Evolutionary conservation across 1,140 invertebrate genomes (phyloP).

Genomic region (Drosophila teissieri): DNA sequence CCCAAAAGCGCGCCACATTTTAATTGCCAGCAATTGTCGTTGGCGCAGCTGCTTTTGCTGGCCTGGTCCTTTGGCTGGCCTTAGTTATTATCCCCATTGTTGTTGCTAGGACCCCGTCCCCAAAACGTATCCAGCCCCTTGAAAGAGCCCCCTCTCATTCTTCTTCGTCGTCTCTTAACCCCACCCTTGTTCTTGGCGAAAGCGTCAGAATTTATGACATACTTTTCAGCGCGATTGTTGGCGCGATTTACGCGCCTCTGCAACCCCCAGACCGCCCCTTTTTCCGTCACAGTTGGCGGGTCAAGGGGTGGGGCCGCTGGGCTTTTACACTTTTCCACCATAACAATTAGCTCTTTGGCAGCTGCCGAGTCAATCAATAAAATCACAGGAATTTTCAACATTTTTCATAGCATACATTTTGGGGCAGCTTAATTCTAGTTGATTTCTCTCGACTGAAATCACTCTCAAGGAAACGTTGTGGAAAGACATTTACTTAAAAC

Average conservation of each 20-base stretch:
- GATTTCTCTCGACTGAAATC: not conserved
- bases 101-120: slow-evolving; percentile 10
- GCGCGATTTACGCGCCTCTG: slow-evolving; percentile 74
- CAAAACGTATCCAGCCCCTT: no score
- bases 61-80: slow-evolving; percentile 31
- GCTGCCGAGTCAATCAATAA: slow-evolving; percentile 52
- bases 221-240: slow-evolving; percentile 78
- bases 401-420: slow-evolving; percentile 17
- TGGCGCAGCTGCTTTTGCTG: slow-evolving; percentile 65
- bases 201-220: slow-evolving; percentile 81
- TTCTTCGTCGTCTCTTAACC: not conserved
- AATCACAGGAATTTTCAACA: slow-evolving; percentile 26
- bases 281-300: slow-evolving; percentile 28
- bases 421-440: slow-evolving; percentile 12
- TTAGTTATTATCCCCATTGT: slow-evolving; percentile 56
- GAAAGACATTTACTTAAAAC: no score
- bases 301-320: slow-evolving; percentile 6
- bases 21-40: slow-evolving; percentile 83
- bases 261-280: slow-evolving; percentile 1
- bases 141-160: not conserved
- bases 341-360: slow-evolving; percentile 54
- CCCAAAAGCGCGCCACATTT: slow-evolving; percentile 76
- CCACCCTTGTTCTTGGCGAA: slow-evolving; percentile 31
- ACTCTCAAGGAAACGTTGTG: no score
- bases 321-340: slow-evolving; percentile 7